phyloP scores from a whole-genome alignment of 2,888 invertebrate species.

The Coelinius sp. region DNA sequence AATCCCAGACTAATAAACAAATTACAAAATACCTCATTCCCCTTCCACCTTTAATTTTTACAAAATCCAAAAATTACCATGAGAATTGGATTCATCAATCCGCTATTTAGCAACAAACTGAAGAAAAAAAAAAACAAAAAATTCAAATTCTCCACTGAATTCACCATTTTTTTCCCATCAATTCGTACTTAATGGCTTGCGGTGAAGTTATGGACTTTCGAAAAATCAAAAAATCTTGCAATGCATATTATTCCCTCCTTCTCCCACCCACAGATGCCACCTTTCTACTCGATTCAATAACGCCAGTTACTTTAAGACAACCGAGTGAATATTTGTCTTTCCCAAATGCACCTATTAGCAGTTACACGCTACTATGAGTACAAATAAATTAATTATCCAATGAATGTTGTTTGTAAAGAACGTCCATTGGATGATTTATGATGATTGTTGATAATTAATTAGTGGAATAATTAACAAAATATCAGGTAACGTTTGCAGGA shows the following conservation, averaged over 20 bases:
- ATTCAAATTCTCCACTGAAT: neutral
- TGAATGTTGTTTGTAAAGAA: neutral
- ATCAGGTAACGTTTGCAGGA: slow-evolving; percentile 43
- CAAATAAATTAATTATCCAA: slow-evolving; percentile 6
- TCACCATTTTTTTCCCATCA: neutral
- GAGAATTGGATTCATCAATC: neutral
- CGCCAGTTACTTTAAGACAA: neutral
- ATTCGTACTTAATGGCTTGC: slow-evolving; percentile 8
- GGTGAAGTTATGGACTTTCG: slow-evolving; percentile 12
- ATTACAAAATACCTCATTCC: neutral
- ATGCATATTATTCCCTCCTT: neutral
- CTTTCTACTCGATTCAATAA: neutral
- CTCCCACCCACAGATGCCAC: slow-evolving; percentile 15
- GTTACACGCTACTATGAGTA: neutral
- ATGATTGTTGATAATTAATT: neutral
- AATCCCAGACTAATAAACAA: neutral
- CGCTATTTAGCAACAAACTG: neutral
- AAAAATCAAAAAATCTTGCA: slow-evolving; percentile 18
- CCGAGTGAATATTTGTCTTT: neutral
- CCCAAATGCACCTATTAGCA: neutral
- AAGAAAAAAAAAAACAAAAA: neutral
- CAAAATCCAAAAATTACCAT: neutral
- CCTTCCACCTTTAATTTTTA: neutral
- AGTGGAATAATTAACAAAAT: neutral
- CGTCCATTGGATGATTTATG: neutral